Evolutionary conservation across 2,888 invertebrate species (phyloP).

Genomic region (Altica lythri): DNA sequence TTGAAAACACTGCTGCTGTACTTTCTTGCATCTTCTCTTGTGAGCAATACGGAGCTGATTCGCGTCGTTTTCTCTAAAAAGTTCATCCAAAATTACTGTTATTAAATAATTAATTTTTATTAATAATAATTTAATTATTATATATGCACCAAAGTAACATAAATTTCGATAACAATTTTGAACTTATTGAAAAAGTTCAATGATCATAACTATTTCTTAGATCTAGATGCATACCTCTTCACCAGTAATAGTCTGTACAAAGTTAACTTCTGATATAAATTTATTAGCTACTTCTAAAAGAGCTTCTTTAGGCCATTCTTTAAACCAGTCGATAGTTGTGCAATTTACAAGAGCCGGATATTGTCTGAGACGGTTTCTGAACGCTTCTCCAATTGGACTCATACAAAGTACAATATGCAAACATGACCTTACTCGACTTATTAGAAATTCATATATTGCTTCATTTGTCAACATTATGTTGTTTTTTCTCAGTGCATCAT

Average conservation of each 20-base stretch:
- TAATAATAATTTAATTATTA: no score
- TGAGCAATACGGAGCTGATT: slow-evolving; percentile 50
- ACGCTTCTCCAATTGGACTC: slow-evolving; percentile 86
- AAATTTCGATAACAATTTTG: no score
- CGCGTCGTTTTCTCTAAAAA: slow-evolving; percentile 49
- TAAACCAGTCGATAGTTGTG: slow-evolving; percentile 89
- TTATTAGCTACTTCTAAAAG: slow-evolving; percentile 87
- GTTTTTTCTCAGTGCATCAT: slow-evolving; percentile 63
- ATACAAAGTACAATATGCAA: slow-evolving; percentile 84
- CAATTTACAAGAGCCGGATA: slow-evolving; percentile 88
- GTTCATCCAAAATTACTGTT: no score
- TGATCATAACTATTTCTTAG: not conserved
- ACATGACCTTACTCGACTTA: slow-evolving; percentile 75
- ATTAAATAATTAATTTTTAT: no score
- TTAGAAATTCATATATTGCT: slow-evolving; percentile 74
- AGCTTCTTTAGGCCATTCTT: slow-evolving; percentile 87
- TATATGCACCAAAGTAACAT: no score
- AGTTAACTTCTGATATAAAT: slow-evolving; percentile 74
- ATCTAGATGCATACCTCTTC: slow-evolving; percentile 59
- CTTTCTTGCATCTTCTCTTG: slow-evolving; percentile 67
- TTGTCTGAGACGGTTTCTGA: slow-evolving; percentile 82
- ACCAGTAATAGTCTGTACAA: slow-evolving; percentile 73
- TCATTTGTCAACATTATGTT: slow-evolving; percentile 68
- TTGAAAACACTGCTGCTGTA: slow-evolving; percentile 76
- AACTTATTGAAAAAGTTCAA: no score